These are phyloP conservation scores for Hippoglossus hippoglossus DNA, from an alignment of 2,797 vertebrate species.

Conservation along the genomic window DNA sequence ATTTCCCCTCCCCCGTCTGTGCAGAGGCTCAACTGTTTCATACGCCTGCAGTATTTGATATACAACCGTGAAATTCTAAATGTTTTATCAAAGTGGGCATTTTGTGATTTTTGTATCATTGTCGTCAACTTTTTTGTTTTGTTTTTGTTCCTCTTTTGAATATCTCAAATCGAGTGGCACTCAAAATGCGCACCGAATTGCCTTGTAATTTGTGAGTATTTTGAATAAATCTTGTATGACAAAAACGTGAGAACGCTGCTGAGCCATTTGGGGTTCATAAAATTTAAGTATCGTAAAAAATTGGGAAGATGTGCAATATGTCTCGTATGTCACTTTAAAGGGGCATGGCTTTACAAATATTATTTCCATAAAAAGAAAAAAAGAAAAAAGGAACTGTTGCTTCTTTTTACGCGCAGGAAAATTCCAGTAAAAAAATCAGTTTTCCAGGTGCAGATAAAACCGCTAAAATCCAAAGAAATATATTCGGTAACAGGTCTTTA, in stretches of 20 bases:
- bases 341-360: constrained; percentile 12
- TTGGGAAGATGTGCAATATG: neutral
- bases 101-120: constrained; percentile 82
- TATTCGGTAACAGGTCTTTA: constrained; percentile 1
- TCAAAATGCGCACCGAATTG: constrained; percentile 83
- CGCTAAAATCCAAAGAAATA: constrained; percentile 4
- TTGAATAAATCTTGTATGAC: constrained; percentile 84
- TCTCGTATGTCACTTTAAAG: neutral
- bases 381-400: neutral
- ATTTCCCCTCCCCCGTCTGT: constrained; percentile 69
- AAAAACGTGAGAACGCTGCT: constrained; percentile 70
- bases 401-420: constrained; percentile 4
- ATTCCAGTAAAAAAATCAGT: neutral
- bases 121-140: constrained; percentile 59
- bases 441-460: constrained; percentile 6
- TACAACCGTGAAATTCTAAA: constrained; percentile 77
- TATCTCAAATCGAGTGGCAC: constrained; percentile 73
- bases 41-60: constrained; percentile 79
- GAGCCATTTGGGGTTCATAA: constrained; percentile 33
- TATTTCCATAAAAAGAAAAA: neutral
- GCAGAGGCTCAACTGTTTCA: constrained; percentile 75
- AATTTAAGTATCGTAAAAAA: neutral
- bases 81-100: constrained; percentile 83
- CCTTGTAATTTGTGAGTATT: constrained; percentile 87
- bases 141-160: constrained; percentile 38